These are phyloP conservation scores for Thymelicus sylvestris DNA, from an alignment of 2,888 invertebrate species.

Conservation along the genomic window DNA sequence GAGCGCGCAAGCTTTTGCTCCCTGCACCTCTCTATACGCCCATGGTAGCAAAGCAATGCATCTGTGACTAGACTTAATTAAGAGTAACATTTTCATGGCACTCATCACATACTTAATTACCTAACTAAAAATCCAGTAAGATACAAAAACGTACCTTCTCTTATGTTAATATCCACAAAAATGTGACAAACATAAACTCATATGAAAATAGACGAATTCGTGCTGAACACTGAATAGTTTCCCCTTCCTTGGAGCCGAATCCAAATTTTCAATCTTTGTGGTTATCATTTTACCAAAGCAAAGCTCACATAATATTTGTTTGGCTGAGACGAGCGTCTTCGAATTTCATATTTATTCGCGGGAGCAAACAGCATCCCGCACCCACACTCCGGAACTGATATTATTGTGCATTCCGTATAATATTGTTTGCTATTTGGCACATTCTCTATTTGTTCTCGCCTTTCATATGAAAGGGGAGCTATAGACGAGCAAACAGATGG, in stretches of 20 bases:
- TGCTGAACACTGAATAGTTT: constrained; percentile 53
- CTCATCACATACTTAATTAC: no score
- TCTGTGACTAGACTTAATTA: no score
- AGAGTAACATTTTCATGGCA: no score
- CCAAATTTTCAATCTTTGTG: constrained; percentile 80
- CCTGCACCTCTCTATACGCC: no score
- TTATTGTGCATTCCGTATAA: constrained; percentile 85
- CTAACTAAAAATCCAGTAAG: no score
- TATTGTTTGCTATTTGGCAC: constrained; percentile 85
- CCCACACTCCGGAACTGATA: constrained; percentile 80
- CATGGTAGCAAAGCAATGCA: no score
- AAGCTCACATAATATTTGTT: constrained; percentile 81
- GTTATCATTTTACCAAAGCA: constrained; percentile 85
- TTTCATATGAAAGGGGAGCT: constrained; percentile 84
- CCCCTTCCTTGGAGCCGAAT: constrained; percentile 69
- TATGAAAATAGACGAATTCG: neutral
- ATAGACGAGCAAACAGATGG: constrained; percentile 78
- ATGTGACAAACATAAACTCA: neutral
- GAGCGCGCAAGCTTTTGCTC: no score
- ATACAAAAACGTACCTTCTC: no score
- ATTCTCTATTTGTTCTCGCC: constrained; percentile 84
- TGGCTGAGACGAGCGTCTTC: constrained; percentile 76
- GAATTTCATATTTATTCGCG: constrained; percentile 84
- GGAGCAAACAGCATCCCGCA: constrained; percentile 73
- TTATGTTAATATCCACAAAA: no score